Evolutionary conservation across 1,140 invertebrate genomes (phyloP), one percentile per base, ranked within the genome.

Genomic region (Cylas formicarius): DNA sequence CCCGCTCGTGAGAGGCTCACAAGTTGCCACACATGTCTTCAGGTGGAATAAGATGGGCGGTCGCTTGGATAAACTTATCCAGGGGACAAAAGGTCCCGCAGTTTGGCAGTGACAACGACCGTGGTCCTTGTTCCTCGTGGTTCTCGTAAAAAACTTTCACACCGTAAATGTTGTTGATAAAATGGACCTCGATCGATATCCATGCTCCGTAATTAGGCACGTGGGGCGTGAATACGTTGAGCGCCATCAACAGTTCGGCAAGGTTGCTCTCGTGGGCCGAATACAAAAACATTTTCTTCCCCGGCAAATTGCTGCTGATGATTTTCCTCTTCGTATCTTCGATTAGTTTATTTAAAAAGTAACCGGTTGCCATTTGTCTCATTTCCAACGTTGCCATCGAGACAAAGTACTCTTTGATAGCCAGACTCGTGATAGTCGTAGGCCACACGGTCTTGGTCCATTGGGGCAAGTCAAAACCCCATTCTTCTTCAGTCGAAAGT

Each of bases 251-350:
- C 8, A 87, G 55, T 42, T 80, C 77, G 0, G 77, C 72, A 4
- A 88, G 60, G 2, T 81, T 85, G 2, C 76, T 77, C 56, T 89
- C 86, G 55, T 89, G 84, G 2, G 76, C 79, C 3, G 77, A 70
- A 53, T 81, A 84, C 44, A 80, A 71, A 35, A 70, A 77, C 45
- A 84, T 71, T 60, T 81, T 82, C 4, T 73, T 66, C 4, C 60
- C 53, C 2, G 73, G 73, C 14, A 66, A 61, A 14, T 76, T 40
- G 10, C 45, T 71, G n/a, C 60, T 67, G 4, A 70, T 53, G 9
- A 62, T 58, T 56, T 72, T 75, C 10, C 65, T 60, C 22, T 71
- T 61, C 66, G 75, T 76, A 49, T 79, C 74, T 1, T 62, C 52
- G 2, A 76, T 56, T 42, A 82, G 72, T 66, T 80, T 76, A 36